Evolutionary conservation across 2,797 vertebrate genomes (phyloP), one percentile per base, ranked within the genome.

Genomic region (Nothura maculosa): DNA sequence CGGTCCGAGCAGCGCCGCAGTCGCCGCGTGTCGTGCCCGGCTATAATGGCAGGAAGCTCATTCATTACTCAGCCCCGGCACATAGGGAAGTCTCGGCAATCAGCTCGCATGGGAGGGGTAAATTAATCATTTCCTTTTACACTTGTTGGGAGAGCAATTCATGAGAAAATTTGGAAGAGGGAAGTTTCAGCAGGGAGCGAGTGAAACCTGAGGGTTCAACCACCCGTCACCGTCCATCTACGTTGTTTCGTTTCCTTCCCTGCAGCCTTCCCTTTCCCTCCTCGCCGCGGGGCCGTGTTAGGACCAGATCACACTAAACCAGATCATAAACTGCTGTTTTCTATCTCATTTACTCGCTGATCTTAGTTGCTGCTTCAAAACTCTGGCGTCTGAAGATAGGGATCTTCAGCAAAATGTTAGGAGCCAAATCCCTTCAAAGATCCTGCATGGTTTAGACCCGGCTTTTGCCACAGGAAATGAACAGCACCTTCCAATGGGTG

Each of bases 71-170:
- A 76, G 34, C 79, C 93, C 92, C 79, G 75, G 68, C 36, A 92
- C 94, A 95, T 93, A 90, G 81, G 89, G 92, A 85, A 94, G 90
- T 63, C 90, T 81, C 61, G 80, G 30, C 81, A 95, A 96, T 94
- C 93, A 81, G 55, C 75, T 93, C 87, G 92, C 76, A 87, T 48
- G 87, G 94, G 94, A 96, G 67, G 73, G 79, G 87, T 93, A 92
- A 96, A 95, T 94, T 93, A 94, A 95, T 96, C 24, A 93, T 96
- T 96, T 96, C 95, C 93, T 93, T 94, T 96, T 75, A 92, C 92
- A 73, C 90, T 94, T 89, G 84, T 83, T 89, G 89, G 80, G 87
- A 87, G 76, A 83, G 89, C 87, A 95, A 93, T 96, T 95, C 85
- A 73, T 61, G 73, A 93, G 85, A 95, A 93, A 81, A 85, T 81